Evolutionary conservation across 2,113 vertebrate species (phyloP).

Genomic region (Pholis gunnellus): DNA sequence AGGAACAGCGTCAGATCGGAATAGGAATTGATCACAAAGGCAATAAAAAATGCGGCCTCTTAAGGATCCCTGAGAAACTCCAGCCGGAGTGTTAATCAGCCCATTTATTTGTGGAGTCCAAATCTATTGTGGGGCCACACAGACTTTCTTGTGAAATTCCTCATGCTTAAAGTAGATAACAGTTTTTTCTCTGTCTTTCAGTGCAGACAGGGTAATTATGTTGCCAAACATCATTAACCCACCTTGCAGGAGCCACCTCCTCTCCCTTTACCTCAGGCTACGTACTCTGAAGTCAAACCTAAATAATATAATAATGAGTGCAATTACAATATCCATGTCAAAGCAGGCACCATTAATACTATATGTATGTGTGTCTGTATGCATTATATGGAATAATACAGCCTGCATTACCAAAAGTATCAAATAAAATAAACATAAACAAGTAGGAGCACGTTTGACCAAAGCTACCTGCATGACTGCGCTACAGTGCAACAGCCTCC

Average conservation of each 20-base stretch:
- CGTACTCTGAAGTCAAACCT: background rate
- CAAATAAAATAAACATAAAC: no score
- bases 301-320: slow-evolving; percentile 13
- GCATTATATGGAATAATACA: background rate
- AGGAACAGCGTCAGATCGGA: slow-evolving; percentile 35
- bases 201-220: slow-evolving; percentile 53
- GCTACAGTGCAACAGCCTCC: background rate
- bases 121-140: slow-evolving; percentile 25
- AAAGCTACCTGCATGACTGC: background rate
- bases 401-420: background rate
- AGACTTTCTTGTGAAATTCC: slow-evolving; percentile 34
- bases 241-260: slow-evolving; percentile 34
- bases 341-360: background rate
- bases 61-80: slow-evolving; percentile 32
- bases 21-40: slow-evolving; percentile 55
- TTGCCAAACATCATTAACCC: slow-evolving; percentile 55
- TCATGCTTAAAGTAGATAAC: slow-evolving; percentile 46
- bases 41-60: background rate
- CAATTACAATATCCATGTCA: slow-evolving; percentile 9
- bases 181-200: slow-evolving; percentile 45
- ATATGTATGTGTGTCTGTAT: background rate
- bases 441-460: background rate
- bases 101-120: slow-evolving; percentile 28
- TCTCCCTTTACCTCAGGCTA: slow-evolving; percentile 14
- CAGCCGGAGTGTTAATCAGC: slow-evolving; percentile 37